Evolutionary conservation across 2,797 vertebrate genomes (phyloP), one percentile per base, ranked within the genome.

Genomic region (Pterois miles): DNA sequence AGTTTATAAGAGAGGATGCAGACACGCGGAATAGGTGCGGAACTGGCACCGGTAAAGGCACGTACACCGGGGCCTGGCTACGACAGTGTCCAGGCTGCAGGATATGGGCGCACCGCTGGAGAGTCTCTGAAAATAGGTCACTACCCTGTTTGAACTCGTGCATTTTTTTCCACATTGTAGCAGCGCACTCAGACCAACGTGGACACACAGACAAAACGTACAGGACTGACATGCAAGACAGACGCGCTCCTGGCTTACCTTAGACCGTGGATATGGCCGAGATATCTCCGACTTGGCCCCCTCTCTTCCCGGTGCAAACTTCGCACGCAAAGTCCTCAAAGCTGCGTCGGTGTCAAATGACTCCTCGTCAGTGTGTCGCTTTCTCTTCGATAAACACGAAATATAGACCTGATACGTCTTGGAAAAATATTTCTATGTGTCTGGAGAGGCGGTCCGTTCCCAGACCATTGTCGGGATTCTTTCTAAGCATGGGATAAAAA

Each of bases 381-480:
- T 74, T 71, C 63, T 82, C 58, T 69, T 69, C 58, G 75, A 53
- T 81, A 65, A 80, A 76, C 81, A 65, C n/a, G 40, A 78, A 84
- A 82, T 20, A 57, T 10, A 22, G 59, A 56, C 76, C 74, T 88
- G 91, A 79, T 81, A 73, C 79, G 86, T 87, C 79, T 84, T 66
- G 86, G 31, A 57, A 66, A 84, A 66, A 84, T 69, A 62, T 76
- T 20, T 85, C 82, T 86, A 86, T 68, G 86, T 88, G 86, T 91
- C 80, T 83, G 74, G 59, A 83, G 89, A 93, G 86, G 93, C 87
- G 89, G 87, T 91, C 91, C 64, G 89, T 76, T 82, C 69, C 86
- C 84, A 90, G 88, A 94, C 91, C 92, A 92, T 94, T 89, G 92
- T 94, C 93, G 57, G 74, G 74, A 82, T 73, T 77, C 72, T 87